phyloP scores from a whole-genome alignment of 1,140 invertebrate genomes.

The Drosophila serrata region DNA sequence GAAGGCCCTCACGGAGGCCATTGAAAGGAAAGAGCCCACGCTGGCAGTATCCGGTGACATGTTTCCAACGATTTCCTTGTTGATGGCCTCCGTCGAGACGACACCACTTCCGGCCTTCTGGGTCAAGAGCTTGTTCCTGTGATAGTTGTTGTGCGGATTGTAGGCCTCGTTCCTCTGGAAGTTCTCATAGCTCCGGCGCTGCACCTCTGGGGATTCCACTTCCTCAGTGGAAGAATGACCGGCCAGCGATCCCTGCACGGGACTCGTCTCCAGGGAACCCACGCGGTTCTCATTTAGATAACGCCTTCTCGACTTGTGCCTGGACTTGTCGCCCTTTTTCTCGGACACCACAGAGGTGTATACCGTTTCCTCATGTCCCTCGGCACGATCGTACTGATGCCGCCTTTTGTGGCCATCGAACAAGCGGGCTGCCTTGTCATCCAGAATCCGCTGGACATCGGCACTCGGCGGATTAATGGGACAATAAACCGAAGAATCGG shows the following conservation, averaged over 20 bases:
- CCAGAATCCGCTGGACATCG: conserved; percentile 80
- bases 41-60: conserved; percentile 77
- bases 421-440: conserved; percentile 74
- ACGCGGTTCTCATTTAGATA: conserved; percentile 83
- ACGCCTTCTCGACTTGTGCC: conserved; percentile 72
- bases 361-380: conserved; percentile 73
- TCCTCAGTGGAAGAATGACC: conserved; percentile 74
- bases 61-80: conserved; percentile 76
- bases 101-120: conserved; percentile 53
- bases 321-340: conserved; percentile 72
- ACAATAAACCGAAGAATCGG: conserved; percentile 84
- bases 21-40: conserved; percentile 88
- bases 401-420: conserved; percentile 76
- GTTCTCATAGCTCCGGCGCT: conserved; percentile 67
- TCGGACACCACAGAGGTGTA: conserved; percentile 80
- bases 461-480: conserved; percentile 79
- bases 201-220: conserved; percentile 61
- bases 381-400: conserved; percentile 74
- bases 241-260: conserved; percentile 54
- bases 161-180: conserved; percentile 79
- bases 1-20: conserved; percentile 93
- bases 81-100: conserved; percentile 73
- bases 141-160: conserved; percentile 83
- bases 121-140: conserved; percentile 81
- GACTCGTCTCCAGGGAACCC: conserved; percentile 80